Percentiles rank a stretch among this genome's conserved stretches.
Conservation (phyloP, 1,140 invertebrate genomes). For the Capitella teleta region DNA sequence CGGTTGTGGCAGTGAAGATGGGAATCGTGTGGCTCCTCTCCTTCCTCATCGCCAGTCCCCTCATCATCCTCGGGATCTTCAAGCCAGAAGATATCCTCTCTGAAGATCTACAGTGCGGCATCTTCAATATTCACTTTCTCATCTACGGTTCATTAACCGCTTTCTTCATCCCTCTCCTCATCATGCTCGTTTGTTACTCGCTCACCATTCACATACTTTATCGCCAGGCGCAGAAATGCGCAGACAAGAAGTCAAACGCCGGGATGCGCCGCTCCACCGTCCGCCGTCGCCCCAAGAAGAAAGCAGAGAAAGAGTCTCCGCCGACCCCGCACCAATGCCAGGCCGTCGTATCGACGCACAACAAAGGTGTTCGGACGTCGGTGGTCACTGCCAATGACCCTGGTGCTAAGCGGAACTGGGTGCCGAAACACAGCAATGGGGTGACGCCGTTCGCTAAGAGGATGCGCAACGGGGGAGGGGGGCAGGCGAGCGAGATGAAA, state of each 20-base stretch:
- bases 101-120: constrained; percentile 27
- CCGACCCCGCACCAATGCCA: too few species aligned
- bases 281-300: too few species aligned
- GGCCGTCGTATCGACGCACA: too few species aligned
- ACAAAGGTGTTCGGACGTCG: too few species aligned
- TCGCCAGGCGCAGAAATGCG: constrained; percentile 1
- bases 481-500: too few species aligned
- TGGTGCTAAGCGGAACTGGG: too few species aligned
- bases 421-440: too few species aligned
- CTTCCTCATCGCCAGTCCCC: constrained; percentile 70
- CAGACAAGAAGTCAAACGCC: too few species aligned
- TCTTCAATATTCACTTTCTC: constrained; percentile 77
- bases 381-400: too few species aligned
- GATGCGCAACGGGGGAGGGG: too few species aligned
- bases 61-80: constrained; percentile 68
- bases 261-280: constrained; percentile 1
- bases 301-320: too few species aligned
- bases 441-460: too few species aligned
- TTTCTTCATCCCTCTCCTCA: constrained; percentile 87
- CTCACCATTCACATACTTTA: constrained; percentile 18
- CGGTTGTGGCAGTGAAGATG: constrained; percentile 53
- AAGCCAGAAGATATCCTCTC: constrained; percentile 33
- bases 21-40: constrained; percentile 73
- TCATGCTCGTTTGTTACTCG: constrained; percentile 92
- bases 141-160: constrained; percentile 66